phyloP scores from a whole-genome alignment of 2,113 vertebrate species.

The Brachyhypopomus gauderio region DNA sequence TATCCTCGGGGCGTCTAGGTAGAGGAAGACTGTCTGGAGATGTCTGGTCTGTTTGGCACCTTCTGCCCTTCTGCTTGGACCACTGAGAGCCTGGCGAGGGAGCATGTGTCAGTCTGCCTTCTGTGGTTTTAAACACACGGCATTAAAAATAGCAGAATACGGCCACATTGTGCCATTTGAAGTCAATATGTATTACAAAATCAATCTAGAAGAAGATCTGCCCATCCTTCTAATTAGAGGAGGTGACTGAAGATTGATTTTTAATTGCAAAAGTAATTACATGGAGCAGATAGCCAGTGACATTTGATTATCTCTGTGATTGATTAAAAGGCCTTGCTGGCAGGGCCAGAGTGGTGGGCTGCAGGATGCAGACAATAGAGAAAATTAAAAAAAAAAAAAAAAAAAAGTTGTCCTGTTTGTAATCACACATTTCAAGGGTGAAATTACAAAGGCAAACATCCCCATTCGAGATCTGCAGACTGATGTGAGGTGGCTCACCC shows the following conservation, averaged over 20 bases:
- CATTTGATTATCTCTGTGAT: slow-evolving; percentile 99
- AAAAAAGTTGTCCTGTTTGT: slow-evolving; percentile 73
- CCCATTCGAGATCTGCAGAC: slow-evolving; percentile 71
- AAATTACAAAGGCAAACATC: slow-evolving; percentile 95
- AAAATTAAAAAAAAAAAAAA: slow-evolving; percentile 90
- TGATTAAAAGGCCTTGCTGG: slow-evolving; percentile 99
- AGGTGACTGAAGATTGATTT: slow-evolving; percentile 99
- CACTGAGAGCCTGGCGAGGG: background rate
- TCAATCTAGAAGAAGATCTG: slow-evolving; percentile 99
- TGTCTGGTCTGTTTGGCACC: no score
- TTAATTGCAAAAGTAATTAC: slow-evolving; percentile 99
- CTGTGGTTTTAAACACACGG: slow-evolving; percentile 86
- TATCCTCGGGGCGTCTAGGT: no score
- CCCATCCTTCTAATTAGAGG: slow-evolving; percentile 99
- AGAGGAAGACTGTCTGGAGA: no score
- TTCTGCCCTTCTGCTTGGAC: background rate
- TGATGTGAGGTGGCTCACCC: background rate
- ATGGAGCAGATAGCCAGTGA: slow-evolving; percentile 99
- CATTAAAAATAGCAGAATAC: slow-evolving; percentile 96
- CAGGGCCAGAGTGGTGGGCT: slow-evolving; percentile 92
- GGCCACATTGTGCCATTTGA: slow-evolving; percentile 97
- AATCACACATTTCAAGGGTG: slow-evolving; percentile 99
- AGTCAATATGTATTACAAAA: slow-evolving; percentile 99
- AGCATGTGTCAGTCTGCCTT: slow-evolving; percentile 40
- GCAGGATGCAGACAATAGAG: slow-evolving; percentile 98